Conservation (phyloP, 2,113 vertebrate genomes). For the Petaurus breviceps region DNA sequence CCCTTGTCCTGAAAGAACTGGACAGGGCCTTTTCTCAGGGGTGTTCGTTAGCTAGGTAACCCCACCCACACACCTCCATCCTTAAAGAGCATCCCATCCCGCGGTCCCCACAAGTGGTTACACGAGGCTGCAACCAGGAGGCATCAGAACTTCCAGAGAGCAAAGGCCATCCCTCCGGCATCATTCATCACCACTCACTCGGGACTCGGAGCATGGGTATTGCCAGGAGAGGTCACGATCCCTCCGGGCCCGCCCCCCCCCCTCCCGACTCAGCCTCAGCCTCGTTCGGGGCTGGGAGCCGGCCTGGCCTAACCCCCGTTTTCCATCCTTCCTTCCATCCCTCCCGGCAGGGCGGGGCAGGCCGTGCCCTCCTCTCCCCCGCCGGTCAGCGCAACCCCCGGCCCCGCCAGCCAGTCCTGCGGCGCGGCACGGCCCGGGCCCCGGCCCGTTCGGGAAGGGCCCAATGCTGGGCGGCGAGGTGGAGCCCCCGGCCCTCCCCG, state of each 20-base stretch:
- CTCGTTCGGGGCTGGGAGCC: conserved; percentile 20
- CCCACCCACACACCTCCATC: background rate
- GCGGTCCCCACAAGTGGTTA: background rate
- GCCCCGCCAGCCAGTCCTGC: background rate
- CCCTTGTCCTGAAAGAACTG: conserved; percentile 5
- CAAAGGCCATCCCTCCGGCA: conserved; percentile 72
- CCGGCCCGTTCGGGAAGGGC: background rate
- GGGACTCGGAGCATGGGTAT: conserved; percentile 71
- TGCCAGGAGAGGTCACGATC: conserved; percentile 47
- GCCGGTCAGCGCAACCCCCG: background rate
- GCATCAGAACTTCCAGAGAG: conserved; percentile 61
- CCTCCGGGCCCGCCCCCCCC: conserved; percentile 28
- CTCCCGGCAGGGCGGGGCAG: conserved; percentile 1
- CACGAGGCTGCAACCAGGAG: background rate
- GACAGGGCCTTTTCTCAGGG: conserved; percentile 34
- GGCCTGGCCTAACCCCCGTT: background rate
- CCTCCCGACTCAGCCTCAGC: background rate
- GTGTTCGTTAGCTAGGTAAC: background rate
- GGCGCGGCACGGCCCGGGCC: background rate
- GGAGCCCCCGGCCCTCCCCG: background rate
- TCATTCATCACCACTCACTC: conserved; percentile 71
- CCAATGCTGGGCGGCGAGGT: too few relatives aligned
- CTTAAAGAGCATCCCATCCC: background rate
- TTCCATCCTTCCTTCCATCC: background rate
- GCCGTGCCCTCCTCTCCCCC: background rate